Percentiles rank a stretch among this genome's conserved stretches.
Evolutionary conservation across 53 echinoderm and acorn worm genomes (phyloP).

Genomic region (Arbacia lixula): DNA sequence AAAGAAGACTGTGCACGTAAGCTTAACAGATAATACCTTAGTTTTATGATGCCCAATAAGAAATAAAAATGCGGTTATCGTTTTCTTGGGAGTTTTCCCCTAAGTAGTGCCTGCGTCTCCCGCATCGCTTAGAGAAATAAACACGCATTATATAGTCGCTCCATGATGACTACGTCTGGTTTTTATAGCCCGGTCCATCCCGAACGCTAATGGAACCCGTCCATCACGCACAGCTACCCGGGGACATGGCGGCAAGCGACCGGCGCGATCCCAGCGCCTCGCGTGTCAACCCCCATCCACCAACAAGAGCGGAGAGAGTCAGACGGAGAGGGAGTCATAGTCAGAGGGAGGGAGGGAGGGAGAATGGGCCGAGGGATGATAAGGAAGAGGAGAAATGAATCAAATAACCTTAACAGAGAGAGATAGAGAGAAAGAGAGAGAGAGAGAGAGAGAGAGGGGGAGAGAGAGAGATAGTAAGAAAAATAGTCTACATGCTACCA

Average conservation of each 20-base stretch:
- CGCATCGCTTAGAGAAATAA: constrained; percentile 42
- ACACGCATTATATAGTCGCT: constrained; percentile 26
- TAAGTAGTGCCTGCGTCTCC: too few relatives aligned
- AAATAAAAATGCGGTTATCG: too few relatives aligned
- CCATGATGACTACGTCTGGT: constrained; percentile 41
- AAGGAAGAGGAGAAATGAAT: too few relatives aligned
- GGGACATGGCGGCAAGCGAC: constrained; percentile 24
- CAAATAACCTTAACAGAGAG: too few relatives aligned
- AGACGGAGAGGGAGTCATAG: not conserved
- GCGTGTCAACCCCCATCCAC: not conserved
- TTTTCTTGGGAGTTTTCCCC: too few relatives aligned
- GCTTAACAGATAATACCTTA: too few relatives aligned
- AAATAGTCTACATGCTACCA: too few relatives aligned
- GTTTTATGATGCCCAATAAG: too few relatives aligned
- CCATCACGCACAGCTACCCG: constrained; percentile 20
- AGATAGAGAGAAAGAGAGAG: too few relatives aligned
- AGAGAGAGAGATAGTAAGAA: too few relatives aligned
- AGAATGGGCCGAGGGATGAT: constrained; percentile 10
- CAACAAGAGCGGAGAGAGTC: not conserved
- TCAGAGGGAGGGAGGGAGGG: not conserved
- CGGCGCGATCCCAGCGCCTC: not conserved
- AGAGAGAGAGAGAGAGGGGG: too few relatives aligned
- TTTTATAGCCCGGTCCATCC: constrained; percentile 43
- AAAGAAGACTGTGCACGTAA: too few relatives aligned
- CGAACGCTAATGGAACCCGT: constrained; percentile 49